Conservation (phyloP, 2,888 invertebrate genomes). For the Carcina quercana region DNA sequence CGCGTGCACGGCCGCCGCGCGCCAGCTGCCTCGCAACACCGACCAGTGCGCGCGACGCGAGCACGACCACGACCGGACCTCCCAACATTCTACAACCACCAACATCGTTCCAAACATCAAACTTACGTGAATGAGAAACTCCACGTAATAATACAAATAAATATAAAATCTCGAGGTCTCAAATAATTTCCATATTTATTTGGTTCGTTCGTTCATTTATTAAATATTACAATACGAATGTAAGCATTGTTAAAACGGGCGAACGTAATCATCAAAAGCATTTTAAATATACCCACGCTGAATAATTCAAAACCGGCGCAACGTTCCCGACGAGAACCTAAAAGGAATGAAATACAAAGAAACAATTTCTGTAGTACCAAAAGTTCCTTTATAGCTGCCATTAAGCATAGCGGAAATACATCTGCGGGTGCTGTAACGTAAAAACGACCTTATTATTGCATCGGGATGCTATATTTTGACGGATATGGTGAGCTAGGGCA, state of each 20-base stretch:
- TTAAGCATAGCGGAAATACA: conserved; percentile 52
- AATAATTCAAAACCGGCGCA: conserved; percentile 16
- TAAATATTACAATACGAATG: conserved; percentile 6
- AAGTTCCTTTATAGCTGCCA: conserved; percentile 56
- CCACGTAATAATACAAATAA: neutral
- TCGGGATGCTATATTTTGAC: conserved; percentile 64
- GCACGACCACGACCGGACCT: neutral
- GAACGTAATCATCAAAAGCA: conserved; percentile 13
- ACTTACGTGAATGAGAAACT: neutral
- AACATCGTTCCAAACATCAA: conserved; percentile 21
- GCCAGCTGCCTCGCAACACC: conserved; percentile 33
- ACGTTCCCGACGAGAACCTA: conserved; percentile 22
- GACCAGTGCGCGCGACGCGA: conserved; percentile 36
- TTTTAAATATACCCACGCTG: conserved; percentile 8
- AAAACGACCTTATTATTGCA: conserved; percentile 64
- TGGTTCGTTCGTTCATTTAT: conserved; percentile 3
- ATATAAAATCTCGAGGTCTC: neutral
- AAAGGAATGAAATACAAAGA: conserved; percentile 40
- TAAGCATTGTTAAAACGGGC: conserved; percentile 8
- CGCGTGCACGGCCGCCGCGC: conserved; percentile 40
- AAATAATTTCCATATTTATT: conserved; percentile 1
- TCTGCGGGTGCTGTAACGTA: conserved; percentile 45
- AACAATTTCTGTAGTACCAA: conserved; percentile 37
- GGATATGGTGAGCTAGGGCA: conserved; percentile 44
- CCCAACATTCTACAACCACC: conserved; percentile 41